Base-by-base conservation (phyloP, 2,113 vertebrate species). In the Sylvilagus bachmani region DNA sequence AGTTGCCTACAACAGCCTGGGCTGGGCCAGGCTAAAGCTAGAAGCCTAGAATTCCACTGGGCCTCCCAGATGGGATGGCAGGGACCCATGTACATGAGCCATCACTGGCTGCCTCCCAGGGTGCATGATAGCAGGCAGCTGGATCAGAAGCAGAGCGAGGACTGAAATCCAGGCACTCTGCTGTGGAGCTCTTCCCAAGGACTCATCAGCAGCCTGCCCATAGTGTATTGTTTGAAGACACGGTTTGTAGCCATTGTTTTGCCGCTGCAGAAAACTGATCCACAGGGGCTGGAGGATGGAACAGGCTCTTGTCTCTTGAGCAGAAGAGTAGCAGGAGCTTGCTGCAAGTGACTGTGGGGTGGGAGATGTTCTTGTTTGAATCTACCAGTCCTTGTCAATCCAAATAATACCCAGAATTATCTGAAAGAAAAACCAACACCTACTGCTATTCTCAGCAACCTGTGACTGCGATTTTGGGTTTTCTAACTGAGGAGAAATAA, bases 401-500 rank as follows among this genome's bases (percentile, higher is more conserved):
- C 75, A 84, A 81, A 81, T 80, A 79, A 55, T 49, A 85, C 27
- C 13, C 66, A 49, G 73, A 78, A 80, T 80, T 73, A 85, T 49
- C 27, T 70, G 25, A 77, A 77, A 87, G 44, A 71, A 86, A 79
- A 90, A 61, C 27, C 36, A 36, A 38, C 24, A 81, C 10, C 53
- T 66, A 36, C 33, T 24, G 24, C 38, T 71, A 64, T 70, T 38
- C 74, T 86, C 9, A 77, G 69, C 53, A 51, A 66, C 19, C 29
- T 74, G 24, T 13, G 16, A 4, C 31, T 79, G 38, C 44, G 61
- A 71, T 29, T 75, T 70, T 90, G 33, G 3, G 22, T 64, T 62
- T 87, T 82, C 83, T 82, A 86, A 69, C 33, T 77, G 66, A 58
- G 49, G 25, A 82, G 33, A 82, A 87, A 82, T 71, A 71, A 78